Evolutionary conservation across 2,797 vertebrate genomes (phyloP), one percentile per base, ranked within the genome.

Genomic region (Trichosurus vulpecula): DNA sequence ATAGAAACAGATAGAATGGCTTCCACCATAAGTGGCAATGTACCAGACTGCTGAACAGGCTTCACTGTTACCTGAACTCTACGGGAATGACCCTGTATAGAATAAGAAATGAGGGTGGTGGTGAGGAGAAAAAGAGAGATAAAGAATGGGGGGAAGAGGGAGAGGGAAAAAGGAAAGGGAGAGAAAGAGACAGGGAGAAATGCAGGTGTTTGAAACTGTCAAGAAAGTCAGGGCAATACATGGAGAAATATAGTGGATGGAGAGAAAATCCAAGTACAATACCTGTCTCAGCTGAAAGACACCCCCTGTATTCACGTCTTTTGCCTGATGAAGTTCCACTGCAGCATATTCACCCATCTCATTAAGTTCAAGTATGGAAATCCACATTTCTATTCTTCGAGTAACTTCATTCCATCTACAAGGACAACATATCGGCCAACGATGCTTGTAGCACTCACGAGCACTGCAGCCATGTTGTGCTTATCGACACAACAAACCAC

Each of bases 211-310:
- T 94, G 91, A 95, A 74, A 54, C 90, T 35, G 30, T 52, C 61
- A 57, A 57, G 81, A 54, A 94, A 41, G 10, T 14, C 30, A 92
- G 25, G 2, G 13, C 0, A 9, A 31, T 54, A 52, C 1, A 12
- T 19, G 5, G 0, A 94, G 53, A 53, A 27, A 91, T 90, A 66
- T 53, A 56, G 0, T 35, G 13, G 47, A 87, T 74, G 52, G 2
- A 53, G 41, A 66, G 30, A 47, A 27, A 22, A 54, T 54, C 4
- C 95, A 96, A 30, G 90, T 16, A 31, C 3, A 0, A 94, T 96
- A 99, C 99, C 99, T 99, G 99, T 96, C 99, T 98, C 90, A 99
- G 99, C 92, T 99, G 99, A 98, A 99, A 99, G 98, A 99, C 98
- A 4, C 99, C 99, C 25, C 99, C 99, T 0, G 99, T 99, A 98